Conservation (phyloP, 2,113 vertebrate genomes). For the Nyctereutes procyonoides region DNA sequence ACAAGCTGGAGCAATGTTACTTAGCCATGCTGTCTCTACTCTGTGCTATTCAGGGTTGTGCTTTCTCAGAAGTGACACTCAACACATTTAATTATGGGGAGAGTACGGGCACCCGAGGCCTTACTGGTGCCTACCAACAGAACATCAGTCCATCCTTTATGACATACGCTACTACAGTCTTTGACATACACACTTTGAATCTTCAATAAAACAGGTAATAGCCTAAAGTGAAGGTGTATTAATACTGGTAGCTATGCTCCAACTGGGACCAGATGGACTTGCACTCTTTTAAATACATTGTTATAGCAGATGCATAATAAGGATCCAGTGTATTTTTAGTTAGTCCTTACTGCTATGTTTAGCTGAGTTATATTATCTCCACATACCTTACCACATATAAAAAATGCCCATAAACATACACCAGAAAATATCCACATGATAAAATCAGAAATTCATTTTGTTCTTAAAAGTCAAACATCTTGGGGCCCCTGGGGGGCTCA, state of each 20-base stretch:
- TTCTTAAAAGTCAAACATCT: slow-evolving; percentile 15
- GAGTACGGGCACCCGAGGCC: background rate
- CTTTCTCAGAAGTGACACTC: background rate
- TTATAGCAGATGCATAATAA: background rate
- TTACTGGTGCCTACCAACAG: background rate
- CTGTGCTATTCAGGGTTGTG: background rate
- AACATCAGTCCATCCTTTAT: background rate
- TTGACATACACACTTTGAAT: background rate
- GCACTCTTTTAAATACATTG: background rate
- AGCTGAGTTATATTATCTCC: background rate
- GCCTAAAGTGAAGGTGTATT: background rate
- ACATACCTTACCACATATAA: background rate
- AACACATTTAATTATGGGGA: background rate
- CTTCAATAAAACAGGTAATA: background rate
- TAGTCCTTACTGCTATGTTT: background rate
- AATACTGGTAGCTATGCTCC: background rate
- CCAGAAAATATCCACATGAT: background rate
- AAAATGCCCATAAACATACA: background rate
- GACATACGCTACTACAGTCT: background rate
- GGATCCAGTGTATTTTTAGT: background rate
- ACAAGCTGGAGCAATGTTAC: background rate
- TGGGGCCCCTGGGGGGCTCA: too few relatives aligned
- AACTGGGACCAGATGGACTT: background rate
- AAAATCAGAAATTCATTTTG: slow-evolving; percentile 59
- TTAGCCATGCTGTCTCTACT: background rate